phyloP scores from a whole-genome alignment of 2,797 vertebrate genomes.

The Acanthurus tractus region DNA sequence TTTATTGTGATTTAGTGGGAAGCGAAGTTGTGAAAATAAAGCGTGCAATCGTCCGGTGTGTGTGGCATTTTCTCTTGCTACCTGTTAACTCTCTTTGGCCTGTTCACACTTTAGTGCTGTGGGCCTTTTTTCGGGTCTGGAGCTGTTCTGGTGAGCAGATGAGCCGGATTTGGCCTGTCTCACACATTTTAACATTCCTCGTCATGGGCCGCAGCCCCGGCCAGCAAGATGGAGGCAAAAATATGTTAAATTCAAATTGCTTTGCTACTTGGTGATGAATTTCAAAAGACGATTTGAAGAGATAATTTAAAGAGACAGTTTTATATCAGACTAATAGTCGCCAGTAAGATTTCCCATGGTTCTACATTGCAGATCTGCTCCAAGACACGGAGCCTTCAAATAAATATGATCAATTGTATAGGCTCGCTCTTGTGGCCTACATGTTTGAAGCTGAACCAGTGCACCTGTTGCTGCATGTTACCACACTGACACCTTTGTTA shows the following conservation, averaged over 20 bases:
- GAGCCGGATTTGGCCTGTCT: conserved; percentile 82
- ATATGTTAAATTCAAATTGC: conserved; percentile 37
- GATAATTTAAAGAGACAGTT: conserved; percentile 21
- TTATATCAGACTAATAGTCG: conserved; percentile 21
- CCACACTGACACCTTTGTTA: conserved; percentile 80
- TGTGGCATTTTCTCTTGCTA: conserved; percentile 49
- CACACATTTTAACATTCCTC: conserved; percentile 85
- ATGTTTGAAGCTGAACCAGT: conserved; percentile 58
- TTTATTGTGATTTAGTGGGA: not conserved
- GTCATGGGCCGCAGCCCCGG: conserved; percentile 77
- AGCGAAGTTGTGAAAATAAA: not conserved
- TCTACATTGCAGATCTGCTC: conserved; percentile 28
- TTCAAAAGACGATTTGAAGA: conserved; percentile 25
- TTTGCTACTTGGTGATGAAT: conserved; percentile 19
- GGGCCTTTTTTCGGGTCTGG: conserved; percentile 47
- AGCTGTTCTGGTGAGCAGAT: conserved; percentile 81
- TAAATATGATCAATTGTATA: conserved; percentile 74
- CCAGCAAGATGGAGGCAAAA: conserved; percentile 27
- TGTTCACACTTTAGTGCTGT: conserved; percentile 61
- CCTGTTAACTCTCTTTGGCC: conserved; percentile 72
- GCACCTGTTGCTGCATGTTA: conserved; percentile 81
- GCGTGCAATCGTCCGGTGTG: not conserved
- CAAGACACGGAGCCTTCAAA: conserved; percentile 60
- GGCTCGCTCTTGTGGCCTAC: conserved; percentile 44
- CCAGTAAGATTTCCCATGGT: conserved; percentile 51